Evolutionary conservation across 2,797 vertebrate genomes (phyloP), one percentile per base, ranked within the genome.

Genomic region (Darevskia nairensis): DNA sequence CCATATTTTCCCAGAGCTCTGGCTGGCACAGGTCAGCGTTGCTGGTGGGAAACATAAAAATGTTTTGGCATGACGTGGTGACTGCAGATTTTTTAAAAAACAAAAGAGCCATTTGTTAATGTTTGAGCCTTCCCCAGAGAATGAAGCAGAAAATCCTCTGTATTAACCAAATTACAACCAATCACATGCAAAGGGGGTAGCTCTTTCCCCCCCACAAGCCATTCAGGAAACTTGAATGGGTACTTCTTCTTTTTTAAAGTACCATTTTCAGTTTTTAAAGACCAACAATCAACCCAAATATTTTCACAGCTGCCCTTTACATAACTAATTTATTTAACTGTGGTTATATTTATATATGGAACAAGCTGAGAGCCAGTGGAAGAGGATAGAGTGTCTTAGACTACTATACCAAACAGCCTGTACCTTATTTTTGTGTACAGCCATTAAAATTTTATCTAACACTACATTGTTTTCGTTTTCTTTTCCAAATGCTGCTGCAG

Each of bases 21-120:
- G 50, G 86, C 82, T 92, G 90, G 76, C 86, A 81, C 87, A 44
- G 0, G 0, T 90, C 89, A 86, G 77, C 90, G 89, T 93, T 2
- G 1, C 78, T 94, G 88, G 69, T 91, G 83, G 91, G 93, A 92
- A 79, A 86, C 68, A 85, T 85, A 82, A 90, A 90, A 85, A 79
- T 86, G 86, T 88, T 90, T 90, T 87, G 82, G 86, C 86, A 77
- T 61, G 79, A 88, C 79, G 3, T 82, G 86, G 83, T 66, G 64
- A 69, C 84, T 72, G 61, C 78, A 85, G 83, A 61, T 69, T 81
- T 80, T 77, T 88, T 81, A 1, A 74, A 74, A 46, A 89, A 88
- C 82, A 90, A 85, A 90, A 85, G 86, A 61, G 46, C 83, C n/a
- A 77, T 88, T 88, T 90, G 86, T 88, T 85, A 82, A 85, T 77